Conservation (phyloP, 2,797 vertebrate genomes). For the Apodemus agrarius region DNA sequence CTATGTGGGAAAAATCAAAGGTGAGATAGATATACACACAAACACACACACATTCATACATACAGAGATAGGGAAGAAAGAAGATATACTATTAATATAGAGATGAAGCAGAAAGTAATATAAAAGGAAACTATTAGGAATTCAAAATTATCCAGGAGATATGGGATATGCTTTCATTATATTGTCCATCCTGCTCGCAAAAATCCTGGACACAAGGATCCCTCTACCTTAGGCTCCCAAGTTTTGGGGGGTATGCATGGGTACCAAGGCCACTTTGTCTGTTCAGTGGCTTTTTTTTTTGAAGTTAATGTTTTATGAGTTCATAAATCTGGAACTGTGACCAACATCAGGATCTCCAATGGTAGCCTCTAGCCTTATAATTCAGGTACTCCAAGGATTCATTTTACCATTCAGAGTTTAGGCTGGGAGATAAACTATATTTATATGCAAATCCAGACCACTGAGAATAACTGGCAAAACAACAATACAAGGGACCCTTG, state of each 20-base stretch:
- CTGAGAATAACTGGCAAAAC: slow-evolving; percentile 60
- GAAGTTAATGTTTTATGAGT: slow-evolving; percentile 77
- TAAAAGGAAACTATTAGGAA: background rate
- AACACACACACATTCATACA: background rate
- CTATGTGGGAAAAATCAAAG: background rate
- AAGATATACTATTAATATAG: background rate
- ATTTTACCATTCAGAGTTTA: slow-evolving; percentile 80
- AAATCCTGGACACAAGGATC: background rate
- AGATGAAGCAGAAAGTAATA: background rate
- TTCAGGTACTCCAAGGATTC: slow-evolving; percentile 73
- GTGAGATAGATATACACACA: background rate
- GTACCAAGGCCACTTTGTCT: background rate
- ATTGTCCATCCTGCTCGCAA: background rate
- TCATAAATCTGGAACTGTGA: slow-evolving; percentile 80
- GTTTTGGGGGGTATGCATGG: background rate
- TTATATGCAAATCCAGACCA: slow-evolving; percentile 67
- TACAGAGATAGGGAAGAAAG: background rate
- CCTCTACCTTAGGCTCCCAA: too few relatives aligned
- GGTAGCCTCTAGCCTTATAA: slow-evolving; percentile 72
- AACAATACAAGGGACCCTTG: background rate
- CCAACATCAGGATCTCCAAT: slow-evolving; percentile 65
- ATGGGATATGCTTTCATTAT: background rate
- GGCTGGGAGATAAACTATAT: slow-evolving; percentile 65
- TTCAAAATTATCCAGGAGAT: background rate
- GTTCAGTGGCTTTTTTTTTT: background rate